phyloP scores from a whole-genome alignment of 2,113 vertebrate species.

The Fregata magnificens region DNA sequence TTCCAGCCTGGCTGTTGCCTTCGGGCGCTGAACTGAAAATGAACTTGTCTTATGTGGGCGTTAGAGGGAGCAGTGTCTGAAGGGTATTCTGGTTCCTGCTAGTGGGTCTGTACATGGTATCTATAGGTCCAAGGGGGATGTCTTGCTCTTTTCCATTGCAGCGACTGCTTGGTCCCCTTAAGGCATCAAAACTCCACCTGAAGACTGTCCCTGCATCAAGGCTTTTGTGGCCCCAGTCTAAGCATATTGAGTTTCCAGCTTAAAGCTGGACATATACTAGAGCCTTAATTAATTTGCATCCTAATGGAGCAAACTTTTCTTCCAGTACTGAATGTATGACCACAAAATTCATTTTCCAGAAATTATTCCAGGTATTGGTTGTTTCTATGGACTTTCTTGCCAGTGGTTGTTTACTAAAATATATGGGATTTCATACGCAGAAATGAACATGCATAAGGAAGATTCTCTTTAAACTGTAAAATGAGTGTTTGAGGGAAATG shows the following conservation, averaged over 20 bases:
- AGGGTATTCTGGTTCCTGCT: neutral
- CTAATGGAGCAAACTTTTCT: neutral
- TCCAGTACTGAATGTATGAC: neutral
- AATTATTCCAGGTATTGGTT: neutral
- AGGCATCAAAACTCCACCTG: neutral
- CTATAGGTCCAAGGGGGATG: fast-evolving
- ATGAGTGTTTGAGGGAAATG: neutral
- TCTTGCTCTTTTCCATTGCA: neutral
- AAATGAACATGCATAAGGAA: neutral
- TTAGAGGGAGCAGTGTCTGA: neutral
- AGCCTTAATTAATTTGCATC: neutral
- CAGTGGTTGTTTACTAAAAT: neutral
- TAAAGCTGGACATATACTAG: neutral
- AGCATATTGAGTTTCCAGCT: neutral
- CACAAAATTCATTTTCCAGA: neutral
- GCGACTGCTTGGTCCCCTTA: neutral
- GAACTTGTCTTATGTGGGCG: neutral
- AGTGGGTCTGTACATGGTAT: fast-evolving
- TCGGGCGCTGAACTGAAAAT: neutral
- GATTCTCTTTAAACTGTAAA: neutral
- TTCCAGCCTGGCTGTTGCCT: neutral
- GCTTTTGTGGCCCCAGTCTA: neutral
- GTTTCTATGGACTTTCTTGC: neutral
- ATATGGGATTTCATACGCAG: neutral
- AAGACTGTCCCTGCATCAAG: neutral